These are phyloP conservation scores for Piliocolobus tephrosceles DNA, from an alignment of 2,113 vertebrate species.

Conservation along the genomic window DNA sequence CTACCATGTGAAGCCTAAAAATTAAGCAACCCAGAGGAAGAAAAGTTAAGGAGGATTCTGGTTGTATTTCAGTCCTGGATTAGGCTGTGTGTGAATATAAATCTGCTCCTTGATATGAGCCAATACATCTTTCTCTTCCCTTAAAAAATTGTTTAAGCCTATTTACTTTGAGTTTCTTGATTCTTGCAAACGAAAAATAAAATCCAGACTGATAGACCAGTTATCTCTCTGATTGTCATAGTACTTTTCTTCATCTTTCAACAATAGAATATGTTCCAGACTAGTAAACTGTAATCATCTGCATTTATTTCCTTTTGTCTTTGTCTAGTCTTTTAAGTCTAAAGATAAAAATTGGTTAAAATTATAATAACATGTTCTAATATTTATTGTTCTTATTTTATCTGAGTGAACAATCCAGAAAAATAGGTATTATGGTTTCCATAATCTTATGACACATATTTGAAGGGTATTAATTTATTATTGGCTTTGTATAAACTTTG, in stretches of 20 bases:
- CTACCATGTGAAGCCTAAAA: not conserved
- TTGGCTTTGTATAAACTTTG: conserved; percentile 12
- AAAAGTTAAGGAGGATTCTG: not conserved
- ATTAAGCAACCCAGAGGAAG: not conserved
- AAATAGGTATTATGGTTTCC: not conserved
- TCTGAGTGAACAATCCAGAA: not conserved
- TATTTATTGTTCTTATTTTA: conserved; percentile 13
- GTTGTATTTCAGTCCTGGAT: not conserved
- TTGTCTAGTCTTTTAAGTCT: not conserved
- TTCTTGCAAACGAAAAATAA: not conserved
- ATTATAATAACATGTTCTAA: not conserved
- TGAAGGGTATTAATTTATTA: not conserved
- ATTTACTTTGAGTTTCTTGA: not conserved
- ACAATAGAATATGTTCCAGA: not conserved
- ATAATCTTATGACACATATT: not conserved
- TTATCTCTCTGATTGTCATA: not conserved
- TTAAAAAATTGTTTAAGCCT: not conserved
- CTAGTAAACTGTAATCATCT: not conserved
- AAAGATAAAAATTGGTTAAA: conserved; percentile 6
- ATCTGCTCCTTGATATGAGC: not conserved
- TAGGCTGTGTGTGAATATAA: not conserved
- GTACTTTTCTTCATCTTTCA: not conserved
- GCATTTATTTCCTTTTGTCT: not conserved
- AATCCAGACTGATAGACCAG: not conserved
- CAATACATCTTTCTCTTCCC: not conserved